Evolutionary conservation across 2,113 vertebrate species (phyloP), one percentile per base, ranked within the genome.

Genomic region (Callithrix jacchus): DNA sequence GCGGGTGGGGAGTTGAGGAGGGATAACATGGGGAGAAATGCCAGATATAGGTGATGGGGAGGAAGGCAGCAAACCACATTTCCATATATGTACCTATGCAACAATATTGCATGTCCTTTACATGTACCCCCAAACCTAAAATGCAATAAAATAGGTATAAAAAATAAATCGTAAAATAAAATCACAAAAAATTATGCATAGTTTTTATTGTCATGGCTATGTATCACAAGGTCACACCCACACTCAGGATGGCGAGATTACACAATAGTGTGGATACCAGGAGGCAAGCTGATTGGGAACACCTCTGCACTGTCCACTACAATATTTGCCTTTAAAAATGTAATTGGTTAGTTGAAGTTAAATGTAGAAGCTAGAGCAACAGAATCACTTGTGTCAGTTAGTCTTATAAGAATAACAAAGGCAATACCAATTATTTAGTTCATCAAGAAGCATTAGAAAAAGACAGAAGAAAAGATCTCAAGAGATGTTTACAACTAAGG

Each of bases 281-380:
- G 11, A 71, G 6, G 6, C 12, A 30, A n/a, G 23, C 11, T 80
- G 8, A 40, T 70, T 17, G 35, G 16, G 40, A 6, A 0, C 42
- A 52, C 35, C 2, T 42, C 42, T 77, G 4, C 2, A 85, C 10
- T 2, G 0, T 23, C 2, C 18, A 37, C 0, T 8, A 10, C 3
- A 54, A 25, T 2, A 3, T 40, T 25, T 42, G 27, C 47, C 16
- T 77, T 16, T 8, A 27, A 77, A 77, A 45, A 32, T 32, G 27
- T 47, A 77, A 77, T 32, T 76, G 54, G 12, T 58, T 84, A 13
- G 37, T 27, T 81, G 17, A 47, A 61, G 35, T 82, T 49, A 37
- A n/a, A 8, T 27, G 0, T 61, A 74, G 45, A 58, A 80, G 61
- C 11, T 83, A 23, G 0, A 52, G 1, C 18, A 61, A 64, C 14